These are phyloP conservation scores for Elymnias hypermnestra DNA, from an alignment of 1,140 invertebrate genomes.

Conservation along the genomic window DNA sequence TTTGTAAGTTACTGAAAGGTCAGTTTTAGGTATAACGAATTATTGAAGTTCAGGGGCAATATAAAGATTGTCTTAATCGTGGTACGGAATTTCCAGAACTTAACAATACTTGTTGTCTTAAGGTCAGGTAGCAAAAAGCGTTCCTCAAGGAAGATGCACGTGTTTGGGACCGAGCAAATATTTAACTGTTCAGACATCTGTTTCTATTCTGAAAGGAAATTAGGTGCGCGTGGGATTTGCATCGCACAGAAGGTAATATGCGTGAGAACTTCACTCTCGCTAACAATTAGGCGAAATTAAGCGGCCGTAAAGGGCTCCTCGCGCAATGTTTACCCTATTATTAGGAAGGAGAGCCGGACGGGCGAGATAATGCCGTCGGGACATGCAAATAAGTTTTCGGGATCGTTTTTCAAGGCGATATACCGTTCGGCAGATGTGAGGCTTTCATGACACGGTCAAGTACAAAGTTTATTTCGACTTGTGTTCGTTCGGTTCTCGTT, in stretches of 20 bases:
- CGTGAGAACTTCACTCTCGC: slow-evolving; percentile 64
- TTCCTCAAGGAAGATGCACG: slow-evolving; percentile 39
- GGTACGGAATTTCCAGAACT: slow-evolving; percentile 15
- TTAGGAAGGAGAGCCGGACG: slow-evolving; percentile 49
- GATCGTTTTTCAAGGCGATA: slow-evolving; percentile 65
- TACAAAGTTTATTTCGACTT: slow-evolving; percentile 63
- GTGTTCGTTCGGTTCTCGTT: slow-evolving; percentile 61
- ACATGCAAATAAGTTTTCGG: slow-evolving; percentile 70
- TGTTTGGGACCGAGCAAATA: slow-evolving; percentile 44
- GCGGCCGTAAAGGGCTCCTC: slow-evolving; percentile 55
- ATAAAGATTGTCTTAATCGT: too few species aligned
- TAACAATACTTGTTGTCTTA: neutral
- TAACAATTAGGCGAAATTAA: slow-evolving; percentile 70
- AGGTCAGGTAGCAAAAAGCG: slow-evolving; percentile 52
- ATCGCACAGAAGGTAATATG: slow-evolving; percentile 56
- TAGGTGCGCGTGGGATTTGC: slow-evolving; percentile 63
- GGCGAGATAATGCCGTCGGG: slow-evolving; percentile 56
- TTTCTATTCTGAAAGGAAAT: slow-evolving; percentile 51
- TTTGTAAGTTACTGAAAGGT: too few species aligned
- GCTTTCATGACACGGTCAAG: slow-evolving; percentile 67
- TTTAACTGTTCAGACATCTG: slow-evolving; percentile 57
- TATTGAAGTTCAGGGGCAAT: too few species aligned
- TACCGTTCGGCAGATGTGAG: slow-evolving; percentile 70
- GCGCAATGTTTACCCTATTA: slow-evolving; percentile 64
- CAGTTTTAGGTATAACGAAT: too few species aligned